A percentile compares a stretch with the other conserved stretches of the same genome.
These are phyloP conservation scores for Dissostichus mawsoni DNA, from an alignment of 2,113 vertebrate genomes.

Conservation along the genomic window DNA sequence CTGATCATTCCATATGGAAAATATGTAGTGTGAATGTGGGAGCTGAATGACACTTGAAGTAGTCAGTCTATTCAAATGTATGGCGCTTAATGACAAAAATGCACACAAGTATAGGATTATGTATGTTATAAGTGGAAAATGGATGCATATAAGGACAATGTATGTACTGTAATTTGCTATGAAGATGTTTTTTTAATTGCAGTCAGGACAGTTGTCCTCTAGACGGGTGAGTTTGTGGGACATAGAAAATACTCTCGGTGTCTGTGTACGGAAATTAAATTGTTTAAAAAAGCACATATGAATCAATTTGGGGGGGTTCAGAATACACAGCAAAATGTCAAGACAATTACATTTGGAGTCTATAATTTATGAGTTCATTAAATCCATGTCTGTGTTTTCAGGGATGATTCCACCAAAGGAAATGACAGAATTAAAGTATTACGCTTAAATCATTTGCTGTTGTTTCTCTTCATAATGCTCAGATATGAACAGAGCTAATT, in stretches of 20 bases:
- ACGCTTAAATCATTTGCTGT: slow-evolving; percentile 7
- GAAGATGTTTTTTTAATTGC: slow-evolving; percentile 30
- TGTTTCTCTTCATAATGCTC: slow-evolving; percentile 32
- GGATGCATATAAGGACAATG: slow-evolving; percentile 24
- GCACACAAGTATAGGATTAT: slow-evolving; percentile 30
- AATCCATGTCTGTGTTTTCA: slow-evolving; percentile 34
- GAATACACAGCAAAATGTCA: slow-evolving; percentile 17
- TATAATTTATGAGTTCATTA: slow-evolving; percentile 33
- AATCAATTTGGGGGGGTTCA: not conserved
- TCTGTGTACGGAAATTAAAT: slow-evolving; percentile 27
- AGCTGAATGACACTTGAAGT: slow-evolving; percentile 52
- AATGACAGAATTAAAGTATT: slow-evolving; percentile 52
- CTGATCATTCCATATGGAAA: slow-evolving; percentile 28
- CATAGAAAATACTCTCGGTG: slow-evolving; percentile 13
- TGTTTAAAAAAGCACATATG: slow-evolving; percentile 30
- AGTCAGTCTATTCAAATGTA: slow-evolving; percentile 26
- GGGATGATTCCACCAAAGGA: slow-evolving; percentile 43
- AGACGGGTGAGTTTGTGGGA: slow-evolving; percentile 9
- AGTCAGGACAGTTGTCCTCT: not conserved
- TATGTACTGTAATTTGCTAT: slow-evolving; percentile 53
- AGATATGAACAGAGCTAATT: slow-evolving; percentile 32
- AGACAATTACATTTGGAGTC: slow-evolving; percentile 21
- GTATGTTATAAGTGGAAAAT: slow-evolving; percentile 31
- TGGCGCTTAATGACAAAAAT: slow-evolving; percentile 54
- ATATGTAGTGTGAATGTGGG: slow-evolving; percentile 39